A percentile compares a stretch with the other conserved stretches of the same genome.
phyloP scores from a whole-genome alignment of 2,888 invertebrate genomes.

The Nephrotoma guestfalica region DNA sequence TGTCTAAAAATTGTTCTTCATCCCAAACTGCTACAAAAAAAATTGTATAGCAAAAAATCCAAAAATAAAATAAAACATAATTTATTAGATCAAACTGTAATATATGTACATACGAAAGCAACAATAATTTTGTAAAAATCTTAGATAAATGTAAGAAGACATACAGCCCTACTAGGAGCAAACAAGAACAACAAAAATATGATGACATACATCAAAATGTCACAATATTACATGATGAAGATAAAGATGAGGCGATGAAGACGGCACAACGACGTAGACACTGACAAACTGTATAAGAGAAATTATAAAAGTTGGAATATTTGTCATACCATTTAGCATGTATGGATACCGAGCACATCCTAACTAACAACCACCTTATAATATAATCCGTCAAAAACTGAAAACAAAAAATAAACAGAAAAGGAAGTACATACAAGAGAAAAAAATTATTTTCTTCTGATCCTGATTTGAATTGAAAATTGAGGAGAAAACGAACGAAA shows the following conservation, averaged over 20 bases:
- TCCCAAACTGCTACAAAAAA: background rate
- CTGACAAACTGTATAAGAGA: background rate
- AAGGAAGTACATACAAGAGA: background rate
- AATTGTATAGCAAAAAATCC: background rate
- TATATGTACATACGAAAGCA: background rate
- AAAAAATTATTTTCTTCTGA: background rate
- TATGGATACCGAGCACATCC: background rate
- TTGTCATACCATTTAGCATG: background rate
- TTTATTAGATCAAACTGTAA: background rate
- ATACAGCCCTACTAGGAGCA: background rate
- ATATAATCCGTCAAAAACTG: background rate
- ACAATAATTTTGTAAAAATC: background rate
- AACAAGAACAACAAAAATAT: background rate
- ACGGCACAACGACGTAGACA: background rate
- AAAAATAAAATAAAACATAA: background rate
- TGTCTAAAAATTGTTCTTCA: background rate
- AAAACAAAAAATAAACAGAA: background rate
- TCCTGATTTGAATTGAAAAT: background rate
- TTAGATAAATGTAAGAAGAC: background rate
- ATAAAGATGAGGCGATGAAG: background rate
- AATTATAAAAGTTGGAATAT: background rate
- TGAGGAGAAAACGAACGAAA: background rate
- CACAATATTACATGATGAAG: background rate
- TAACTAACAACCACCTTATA: background rate
- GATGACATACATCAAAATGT: slow-evolving; percentile 4